Evolutionary conservation across 2,113 vertebrate species (phyloP).

Genomic region (Fregetta grallaria): DNA sequence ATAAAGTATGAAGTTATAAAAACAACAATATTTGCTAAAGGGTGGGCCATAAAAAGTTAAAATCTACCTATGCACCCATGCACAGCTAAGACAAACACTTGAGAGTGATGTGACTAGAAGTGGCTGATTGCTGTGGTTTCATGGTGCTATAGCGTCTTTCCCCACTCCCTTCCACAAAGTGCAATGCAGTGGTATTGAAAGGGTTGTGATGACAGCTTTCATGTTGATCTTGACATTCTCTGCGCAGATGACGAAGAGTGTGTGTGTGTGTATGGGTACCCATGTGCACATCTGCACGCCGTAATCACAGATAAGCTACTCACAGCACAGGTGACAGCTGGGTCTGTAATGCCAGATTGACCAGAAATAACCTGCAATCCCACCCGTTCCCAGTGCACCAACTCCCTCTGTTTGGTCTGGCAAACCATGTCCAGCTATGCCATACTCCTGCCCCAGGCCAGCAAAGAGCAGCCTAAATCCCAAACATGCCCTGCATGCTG

Average conservation of each 20-base stretch:
- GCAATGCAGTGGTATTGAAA: background rate
- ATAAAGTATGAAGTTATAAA: background rate
- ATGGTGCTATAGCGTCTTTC: background rate
- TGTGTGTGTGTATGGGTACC: rapidly evolving
- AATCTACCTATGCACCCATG: background rate
- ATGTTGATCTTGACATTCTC: background rate
- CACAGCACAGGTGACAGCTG: rapidly evolving
- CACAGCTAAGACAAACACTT: background rate
- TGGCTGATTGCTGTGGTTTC: background rate
- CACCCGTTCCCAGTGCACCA: background rate
- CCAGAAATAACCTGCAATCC: background rate
- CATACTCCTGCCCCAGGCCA: rapidly evolving
- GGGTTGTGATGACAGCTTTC: background rate
- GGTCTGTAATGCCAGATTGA: background rate
- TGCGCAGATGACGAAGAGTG: background rate
- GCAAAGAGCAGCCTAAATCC: background rate
- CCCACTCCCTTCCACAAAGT: background rate
- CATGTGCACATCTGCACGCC: rapidly evolving
- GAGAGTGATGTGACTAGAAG: background rate
- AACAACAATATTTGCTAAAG: background rate
- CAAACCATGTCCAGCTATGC: background rate
- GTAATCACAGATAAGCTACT: background rate
- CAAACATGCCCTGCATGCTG: rapidly evolving
- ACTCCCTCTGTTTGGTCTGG: background rate
- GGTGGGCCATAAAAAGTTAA: background rate